Conservation (phyloP, 2,113 vertebrate genomes). For the Chelonoidis abingdonii region DNA sequence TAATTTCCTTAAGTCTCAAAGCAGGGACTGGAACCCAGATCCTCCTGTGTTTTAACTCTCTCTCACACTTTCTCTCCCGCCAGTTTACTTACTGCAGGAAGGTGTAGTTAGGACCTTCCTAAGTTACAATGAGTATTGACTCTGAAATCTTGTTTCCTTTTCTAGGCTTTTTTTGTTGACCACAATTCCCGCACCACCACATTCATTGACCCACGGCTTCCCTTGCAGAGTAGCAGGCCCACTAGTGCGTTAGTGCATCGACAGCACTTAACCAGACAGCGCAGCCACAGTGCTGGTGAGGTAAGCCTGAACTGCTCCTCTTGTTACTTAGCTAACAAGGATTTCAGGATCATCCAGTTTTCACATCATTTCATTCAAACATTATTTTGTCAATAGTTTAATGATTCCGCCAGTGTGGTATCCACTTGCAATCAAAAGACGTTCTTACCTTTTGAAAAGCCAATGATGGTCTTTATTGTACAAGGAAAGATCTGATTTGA, state of each 20-base stretch:
- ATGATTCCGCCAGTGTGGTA: accelerated
- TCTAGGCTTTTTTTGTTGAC: conserved; percentile 97
- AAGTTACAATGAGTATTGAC: background rate
- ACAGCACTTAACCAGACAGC: conserved; percentile 93
- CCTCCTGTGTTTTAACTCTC: background rate
- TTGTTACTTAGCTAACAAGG: accelerated
- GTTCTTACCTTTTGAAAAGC: background rate
- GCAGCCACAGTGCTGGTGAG: conserved; percentile 98
- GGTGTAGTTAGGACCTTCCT: background rate
- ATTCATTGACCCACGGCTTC: conserved; percentile 97
- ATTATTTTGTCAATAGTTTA: accelerated
- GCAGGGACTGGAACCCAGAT: background rate
- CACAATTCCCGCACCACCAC: conserved; percentile 98
- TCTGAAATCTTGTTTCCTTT: background rate
- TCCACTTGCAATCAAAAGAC: accelerated
- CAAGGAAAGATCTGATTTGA: background rate
- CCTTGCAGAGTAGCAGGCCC: conserved; percentile 94
- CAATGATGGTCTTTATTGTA: accelerated
- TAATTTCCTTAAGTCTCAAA: background rate
- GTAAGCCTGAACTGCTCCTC: conserved; percentile 71
- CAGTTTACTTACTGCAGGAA: background rate
- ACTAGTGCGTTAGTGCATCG: conserved; percentile 92
- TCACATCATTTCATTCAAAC: accelerated
- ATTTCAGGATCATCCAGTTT: background rate
- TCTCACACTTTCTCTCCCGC: background rate